Percentiles rank a stretch among this genome's conserved stretches.
Evolutionary conservation across 2,888 invertebrate species (phyloP).

Genomic region (Lordiphosa fenestrarum): DNA sequence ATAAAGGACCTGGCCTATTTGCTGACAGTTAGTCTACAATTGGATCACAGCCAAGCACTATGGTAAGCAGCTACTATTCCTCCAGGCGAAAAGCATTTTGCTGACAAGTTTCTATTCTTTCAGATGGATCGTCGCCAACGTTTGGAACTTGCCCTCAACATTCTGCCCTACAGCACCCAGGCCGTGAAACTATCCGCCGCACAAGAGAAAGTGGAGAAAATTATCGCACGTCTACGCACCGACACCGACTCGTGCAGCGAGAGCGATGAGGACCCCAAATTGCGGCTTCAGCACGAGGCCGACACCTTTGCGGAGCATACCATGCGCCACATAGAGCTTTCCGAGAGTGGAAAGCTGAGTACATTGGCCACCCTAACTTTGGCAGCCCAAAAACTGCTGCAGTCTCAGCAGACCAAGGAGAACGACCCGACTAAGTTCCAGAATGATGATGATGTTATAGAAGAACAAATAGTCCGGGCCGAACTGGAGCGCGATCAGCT

Average conservation of each 20-base stretch:
- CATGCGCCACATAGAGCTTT: constrained; percentile 47
- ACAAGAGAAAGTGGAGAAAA: constrained; percentile 47
- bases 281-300: constrained; percentile 11
- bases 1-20: constrained; percentile 28
- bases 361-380: constrained; percentile 43
- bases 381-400: constrained; percentile 52
- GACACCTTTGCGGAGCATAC: constrained; percentile 55
- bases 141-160: constrained; percentile 52
- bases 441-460: constrained; percentile 13
- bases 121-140: constrained; percentile 56
- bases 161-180: constrained; percentile 43
- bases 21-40: constrained; percentile 38
- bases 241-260: constrained; percentile 23
- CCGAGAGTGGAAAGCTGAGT: constrained; percentile 36
- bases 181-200: constrained; percentile 27
- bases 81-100: not conserved
- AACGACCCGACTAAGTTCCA: not conserved
- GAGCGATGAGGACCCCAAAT: constrained; percentile 31
- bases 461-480: constrained; percentile 24
- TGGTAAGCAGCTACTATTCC: constrained; percentile 42
- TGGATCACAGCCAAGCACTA: constrained; percentile 31
- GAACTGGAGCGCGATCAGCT: constrained; percentile 29
- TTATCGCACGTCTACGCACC: constrained; percentile 42
- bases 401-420: constrained; percentile 13
- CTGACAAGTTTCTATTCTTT: not conserved